Percentiles rank a stretch among this genome's conserved stretches.
Conservation (phyloP, 2,888 invertebrate species). For the Metalampra italica region DNA sequence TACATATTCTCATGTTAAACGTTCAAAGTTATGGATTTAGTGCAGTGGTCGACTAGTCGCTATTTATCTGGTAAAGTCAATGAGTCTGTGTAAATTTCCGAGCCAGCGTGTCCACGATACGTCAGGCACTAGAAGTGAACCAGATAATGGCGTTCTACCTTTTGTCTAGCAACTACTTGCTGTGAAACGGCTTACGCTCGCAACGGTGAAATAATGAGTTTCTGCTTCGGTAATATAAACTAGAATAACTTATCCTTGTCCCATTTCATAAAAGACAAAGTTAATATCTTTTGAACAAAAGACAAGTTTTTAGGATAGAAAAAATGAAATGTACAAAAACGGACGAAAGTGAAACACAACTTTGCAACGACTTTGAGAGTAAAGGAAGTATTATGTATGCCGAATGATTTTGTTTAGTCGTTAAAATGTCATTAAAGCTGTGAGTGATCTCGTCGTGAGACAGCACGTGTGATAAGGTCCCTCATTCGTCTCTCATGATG, state of each 20-base stretch:
- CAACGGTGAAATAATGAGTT: constrained; percentile 45
- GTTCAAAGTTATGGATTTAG: constrained; percentile 14
- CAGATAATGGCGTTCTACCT: constrained; percentile 48
- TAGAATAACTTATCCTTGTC: constrained; percentile 45
- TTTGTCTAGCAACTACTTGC: constrained; percentile 42
- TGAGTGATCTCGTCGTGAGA: constrained; percentile 22
- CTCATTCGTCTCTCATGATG: constrained; percentile 24
- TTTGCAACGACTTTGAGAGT: constrained; percentile 2
- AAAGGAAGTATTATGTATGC: not conserved
- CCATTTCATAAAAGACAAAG: constrained; percentile 27
- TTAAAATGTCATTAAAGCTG: constrained; percentile 38
- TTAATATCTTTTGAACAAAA: constrained; percentile 19
- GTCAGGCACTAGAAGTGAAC: constrained; percentile 35
- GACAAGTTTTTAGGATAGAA: constrained; percentile 19
- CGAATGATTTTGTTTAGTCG: constrained; percentile 24
- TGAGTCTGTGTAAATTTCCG: constrained; percentile 30
- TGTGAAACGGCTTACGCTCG: constrained; percentile 30
- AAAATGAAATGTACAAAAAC: not conserved
- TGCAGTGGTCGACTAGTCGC: constrained; percentile 19
- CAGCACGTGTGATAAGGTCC: constrained; percentile 11
- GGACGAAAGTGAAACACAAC: not conserved
- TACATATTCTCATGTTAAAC: constrained; percentile 1
- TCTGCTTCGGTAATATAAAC: constrained; percentile 39
- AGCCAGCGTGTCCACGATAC: constrained; percentile 45
- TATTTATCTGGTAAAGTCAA: constrained; percentile 23